phyloP scores from a whole-genome alignment of 64 coral and sea anemone genomes.

The Montipora foliosa region DNA sequence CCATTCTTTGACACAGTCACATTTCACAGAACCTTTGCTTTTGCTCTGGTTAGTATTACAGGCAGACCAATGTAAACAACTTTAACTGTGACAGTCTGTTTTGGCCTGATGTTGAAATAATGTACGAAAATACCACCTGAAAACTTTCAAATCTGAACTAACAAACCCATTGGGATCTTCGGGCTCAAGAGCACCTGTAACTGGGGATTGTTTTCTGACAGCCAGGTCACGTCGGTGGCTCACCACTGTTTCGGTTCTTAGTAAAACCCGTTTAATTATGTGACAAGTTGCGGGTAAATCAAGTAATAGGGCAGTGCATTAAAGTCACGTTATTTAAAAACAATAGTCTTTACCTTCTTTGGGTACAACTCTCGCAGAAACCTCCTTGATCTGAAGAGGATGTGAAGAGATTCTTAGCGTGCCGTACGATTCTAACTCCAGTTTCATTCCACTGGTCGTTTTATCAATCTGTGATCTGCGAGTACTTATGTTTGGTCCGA shows the following conservation, averaged over 20 bases:
- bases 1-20: background rate
- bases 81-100: background rate
- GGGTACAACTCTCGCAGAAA: slow-evolving; percentile 23
- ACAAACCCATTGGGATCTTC: slow-evolving; percentile 2
- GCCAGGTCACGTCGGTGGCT: background rate
- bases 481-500: slow-evolving; percentile 57
- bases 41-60: background rate
- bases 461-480: slow-evolving; percentile 51
- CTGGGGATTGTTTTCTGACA: background rate
- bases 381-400: slow-evolving; percentile 54
- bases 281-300: too few relatives aligned
- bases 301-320: background rate
- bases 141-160: background rate
- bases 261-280: too few relatives aligned
- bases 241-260: too few relatives aligned
- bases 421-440: slow-evolving; percentile 32
- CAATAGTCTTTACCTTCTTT: slow-evolving; percentile 17
- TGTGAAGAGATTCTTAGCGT: slow-evolving; percentile 46
- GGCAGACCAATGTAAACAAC: background rate
- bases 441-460: slow-evolving; percentile 57
- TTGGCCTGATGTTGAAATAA: too few relatives aligned
- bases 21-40: background rate
- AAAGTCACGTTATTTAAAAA: background rate
- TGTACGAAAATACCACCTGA: background rate
- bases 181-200: background rate